Conservation (phyloP, 2,888 invertebrate genomes). For the Ochropacha duplaris region DNA sequence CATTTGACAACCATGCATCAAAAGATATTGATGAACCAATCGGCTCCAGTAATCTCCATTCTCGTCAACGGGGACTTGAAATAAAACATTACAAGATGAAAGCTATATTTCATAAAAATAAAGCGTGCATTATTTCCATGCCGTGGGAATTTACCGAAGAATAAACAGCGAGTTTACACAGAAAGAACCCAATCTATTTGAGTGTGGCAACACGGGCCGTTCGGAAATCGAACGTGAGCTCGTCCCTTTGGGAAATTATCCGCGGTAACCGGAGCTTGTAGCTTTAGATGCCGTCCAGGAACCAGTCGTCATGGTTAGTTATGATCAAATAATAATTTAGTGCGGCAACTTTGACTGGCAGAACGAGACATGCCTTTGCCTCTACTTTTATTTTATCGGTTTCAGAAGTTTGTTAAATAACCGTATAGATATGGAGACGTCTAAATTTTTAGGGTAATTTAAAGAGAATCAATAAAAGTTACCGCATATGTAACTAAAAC, state of each 20-base stretch:
- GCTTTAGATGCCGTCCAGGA: background rate
- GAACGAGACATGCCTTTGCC: background rate
- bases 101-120: conserved; percentile 23
- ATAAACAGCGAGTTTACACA: conserved; percentile 41
- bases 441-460: background rate
- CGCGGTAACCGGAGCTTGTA: conserved; percentile 23
- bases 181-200: conserved; percentile 55
- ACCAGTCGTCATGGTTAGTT: conserved; percentile 1
- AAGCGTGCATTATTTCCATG: conserved; percentile 20
- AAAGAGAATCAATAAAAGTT: background rate
- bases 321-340: conserved; percentile 1
- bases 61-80: conserved; percentile 4
- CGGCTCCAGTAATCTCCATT: background rate
- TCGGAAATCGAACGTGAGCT: conserved; percentile 48
- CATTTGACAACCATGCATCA: background rate
- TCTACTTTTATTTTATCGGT: background rate
- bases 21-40: background rate
- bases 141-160: background rate
- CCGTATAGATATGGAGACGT: background rate
- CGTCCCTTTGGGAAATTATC: conserved; percentile 64
- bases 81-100: conserved; percentile 6
- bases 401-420: background rate
- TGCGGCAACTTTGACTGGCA: conserved; percentile 1
- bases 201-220: conserved; percentile 53
- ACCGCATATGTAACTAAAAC: no score